A percentile compares a stretch with the other conserved stretches of the same genome.
phyloP scores from a whole-genome alignment of 2,113 vertebrate species.

The Excalfactoria chinensis region DNA sequence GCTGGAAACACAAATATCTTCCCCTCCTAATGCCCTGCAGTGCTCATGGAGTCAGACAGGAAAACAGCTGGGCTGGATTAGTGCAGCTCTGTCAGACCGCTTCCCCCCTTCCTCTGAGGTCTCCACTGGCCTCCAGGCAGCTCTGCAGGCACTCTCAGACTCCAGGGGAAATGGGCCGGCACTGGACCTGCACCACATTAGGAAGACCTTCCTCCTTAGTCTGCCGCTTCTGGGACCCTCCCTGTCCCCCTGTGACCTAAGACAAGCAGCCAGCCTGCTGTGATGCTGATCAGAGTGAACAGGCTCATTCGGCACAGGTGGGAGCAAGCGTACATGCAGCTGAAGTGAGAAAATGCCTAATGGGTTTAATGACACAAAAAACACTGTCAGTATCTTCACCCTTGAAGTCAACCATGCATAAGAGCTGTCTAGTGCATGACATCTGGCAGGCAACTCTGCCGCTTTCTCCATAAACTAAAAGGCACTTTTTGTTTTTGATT shows the following conservation, averaged over 20 bases:
- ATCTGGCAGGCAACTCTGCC: not conserved
- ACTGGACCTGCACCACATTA: not conserved
- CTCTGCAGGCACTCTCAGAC: slow-evolving; percentile 26
- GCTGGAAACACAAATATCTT: slow-evolving; percentile 11
- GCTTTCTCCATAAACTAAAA: not conserved
- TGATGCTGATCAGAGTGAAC: slow-evolving; percentile 59
- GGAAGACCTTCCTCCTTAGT: not conserved
- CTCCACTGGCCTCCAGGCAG: slow-evolving; percentile 7
- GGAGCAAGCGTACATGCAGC: not conserved
- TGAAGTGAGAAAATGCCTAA: not conserved
- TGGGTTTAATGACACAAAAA: slow-evolving; percentile 52
- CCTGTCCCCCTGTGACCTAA: not conserved
- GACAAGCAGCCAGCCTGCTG: slow-evolving; percentile 1
- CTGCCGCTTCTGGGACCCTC: not conserved
- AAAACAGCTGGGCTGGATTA: slow-evolving; percentile 47
- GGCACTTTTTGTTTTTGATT: not conserved
- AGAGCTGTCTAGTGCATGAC: not conserved
- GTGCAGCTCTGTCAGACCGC: not conserved
- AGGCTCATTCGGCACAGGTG: not conserved
- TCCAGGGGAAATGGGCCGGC: slow-evolving; percentile 21
- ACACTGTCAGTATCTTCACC: slow-evolving; percentile 1
- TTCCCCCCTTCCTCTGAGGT: slow-evolving; percentile 9
- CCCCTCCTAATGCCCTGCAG: slow-evolving; percentile 21
- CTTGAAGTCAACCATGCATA: slow-evolving; percentile 13
- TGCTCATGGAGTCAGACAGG: not conserved